Evolutionary conservation across 2,797 vertebrate species (phyloP), one percentile per base, ranked within the genome.

Genomic region (Cryptoblepharus egeriae): DNA sequence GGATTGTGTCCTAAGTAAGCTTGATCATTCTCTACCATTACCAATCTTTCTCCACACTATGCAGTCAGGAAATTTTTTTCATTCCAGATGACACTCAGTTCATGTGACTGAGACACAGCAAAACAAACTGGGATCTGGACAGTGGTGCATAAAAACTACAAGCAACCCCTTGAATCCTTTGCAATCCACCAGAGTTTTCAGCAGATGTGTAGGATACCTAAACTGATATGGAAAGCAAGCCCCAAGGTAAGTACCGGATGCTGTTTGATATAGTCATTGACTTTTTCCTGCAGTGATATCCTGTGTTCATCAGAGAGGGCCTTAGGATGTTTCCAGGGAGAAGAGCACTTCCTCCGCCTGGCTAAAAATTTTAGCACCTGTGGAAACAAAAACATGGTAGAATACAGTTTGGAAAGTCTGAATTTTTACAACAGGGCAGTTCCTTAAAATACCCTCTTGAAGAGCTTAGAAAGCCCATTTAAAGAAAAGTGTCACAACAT

Each of bases 291-390:
- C 35, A 99, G 95, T 88, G 97, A 95, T 15, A 88, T 87, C 92
- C 96, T 97, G 74, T 87, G 94, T 81, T 94, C 95, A 91, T 98
- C 97, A 1, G 95, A 96, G 88, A 98, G 94, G 86, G 96, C 95
- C 63, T 57, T 93, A 80, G 95, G 94, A 84, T 93, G 95, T 89
- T 95, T 97, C 96, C 96, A 97, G 79, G 94, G 73, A 64, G 89
- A 81, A 67, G 95, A 90, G 10, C 49, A 76, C 78, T 89, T 94
- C 65, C 90, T 96, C 37, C 90, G 93, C 18, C 93, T 96, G 83
- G 96, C 94, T 86, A 99, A 92, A 88, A 98, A 98, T 73, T 83
- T 93, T 87, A 96, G 94, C 39, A 95, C 95, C 98, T 96, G 89
- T 28, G 35, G 68, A 85, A 68, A 88, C 79, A 79, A 84, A 65